phyloP scores from a whole-genome alignment of 2,797 vertebrate species.

The Oreortyx pictus region DNA sequence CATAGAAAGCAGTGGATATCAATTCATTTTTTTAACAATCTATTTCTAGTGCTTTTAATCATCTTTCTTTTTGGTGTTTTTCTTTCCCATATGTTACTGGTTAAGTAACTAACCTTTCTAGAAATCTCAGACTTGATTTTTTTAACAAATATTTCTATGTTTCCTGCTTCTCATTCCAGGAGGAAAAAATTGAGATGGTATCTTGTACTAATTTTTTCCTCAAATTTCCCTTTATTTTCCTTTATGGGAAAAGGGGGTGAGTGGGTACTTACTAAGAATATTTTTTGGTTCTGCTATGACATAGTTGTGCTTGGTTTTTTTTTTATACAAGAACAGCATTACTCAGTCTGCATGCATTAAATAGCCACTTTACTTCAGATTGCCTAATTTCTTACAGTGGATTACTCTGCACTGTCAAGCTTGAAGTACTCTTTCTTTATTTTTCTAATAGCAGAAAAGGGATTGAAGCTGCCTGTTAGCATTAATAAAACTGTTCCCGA shows the following conservation, averaged over 20 bases:
- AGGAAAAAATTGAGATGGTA: background rate
- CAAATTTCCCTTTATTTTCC: background rate
- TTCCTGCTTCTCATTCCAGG: background rate
- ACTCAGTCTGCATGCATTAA: background rate
- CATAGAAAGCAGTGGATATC: background rate
- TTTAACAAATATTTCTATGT: background rate
- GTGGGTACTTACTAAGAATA: background rate
- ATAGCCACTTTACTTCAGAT: background rate
- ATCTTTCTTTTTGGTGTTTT: background rate
- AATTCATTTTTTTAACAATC: accelerated
- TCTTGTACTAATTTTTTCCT: background rate
- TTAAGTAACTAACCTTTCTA: background rate
- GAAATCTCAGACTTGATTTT: background rate
- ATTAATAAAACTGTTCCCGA: background rate
- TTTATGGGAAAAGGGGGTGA: background rate
- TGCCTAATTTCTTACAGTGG: background rate
- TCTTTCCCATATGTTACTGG: background rate
- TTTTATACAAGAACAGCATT: background rate
- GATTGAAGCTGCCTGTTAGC: background rate
- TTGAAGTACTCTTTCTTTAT: background rate
- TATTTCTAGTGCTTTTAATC: background rate
- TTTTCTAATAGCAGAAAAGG: background rate
- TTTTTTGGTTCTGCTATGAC: background rate
- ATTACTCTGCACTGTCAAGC: background rate
- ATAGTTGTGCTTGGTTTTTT: background rate